These are phyloP conservation scores for Limnephilus rhombicus DNA, from an alignment of 2,888 invertebrate species.

Conservation along the genomic window DNA sequence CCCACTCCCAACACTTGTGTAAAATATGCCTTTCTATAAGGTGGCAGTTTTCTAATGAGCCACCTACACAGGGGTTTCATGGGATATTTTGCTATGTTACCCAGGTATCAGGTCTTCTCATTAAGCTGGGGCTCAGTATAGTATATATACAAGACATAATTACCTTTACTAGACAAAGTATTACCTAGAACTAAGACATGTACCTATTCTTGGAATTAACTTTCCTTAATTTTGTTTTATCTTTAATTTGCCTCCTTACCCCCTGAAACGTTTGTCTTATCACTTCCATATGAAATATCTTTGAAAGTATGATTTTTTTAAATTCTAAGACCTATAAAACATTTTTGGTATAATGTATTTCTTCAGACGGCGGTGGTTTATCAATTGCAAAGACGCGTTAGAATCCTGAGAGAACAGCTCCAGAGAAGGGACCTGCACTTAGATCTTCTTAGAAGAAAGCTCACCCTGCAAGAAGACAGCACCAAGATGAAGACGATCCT, in stretches of 20 bases:
- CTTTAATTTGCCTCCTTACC: not conserved
- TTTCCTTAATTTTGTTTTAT: not conserved
- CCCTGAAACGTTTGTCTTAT: not conserved
- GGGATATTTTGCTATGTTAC: not conserved
- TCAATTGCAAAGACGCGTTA: conserved; percentile 91
- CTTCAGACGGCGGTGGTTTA: conserved; percentile 90
- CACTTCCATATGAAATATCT: too few species aligned
- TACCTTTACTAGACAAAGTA: too few species aligned
- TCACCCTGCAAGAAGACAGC: conserved; percentile 89
- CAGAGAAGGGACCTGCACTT: conserved; percentile 94
- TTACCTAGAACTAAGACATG: too few species aligned
- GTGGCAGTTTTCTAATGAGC: too few species aligned
- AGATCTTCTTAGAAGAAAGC: conserved; percentile 91
- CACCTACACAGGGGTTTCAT: not conserved
- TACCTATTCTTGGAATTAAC: not conserved
- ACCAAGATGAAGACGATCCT: conserved; percentile 72
- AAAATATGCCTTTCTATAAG: too few species aligned
- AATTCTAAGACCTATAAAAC: not conserved
- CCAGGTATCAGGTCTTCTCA: not conserved
- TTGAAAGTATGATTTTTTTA: too few species aligned
- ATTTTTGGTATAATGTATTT: conserved; percentile 6
- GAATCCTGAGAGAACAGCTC: conserved; percentile 92
- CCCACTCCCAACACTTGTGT: too few species aligned
- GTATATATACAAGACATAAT: not conserved
- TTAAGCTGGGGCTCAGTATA: not conserved